Conservation (phyloP, 2,113 vertebrate genomes). For the Chloropsis hardwickii region DNA sequence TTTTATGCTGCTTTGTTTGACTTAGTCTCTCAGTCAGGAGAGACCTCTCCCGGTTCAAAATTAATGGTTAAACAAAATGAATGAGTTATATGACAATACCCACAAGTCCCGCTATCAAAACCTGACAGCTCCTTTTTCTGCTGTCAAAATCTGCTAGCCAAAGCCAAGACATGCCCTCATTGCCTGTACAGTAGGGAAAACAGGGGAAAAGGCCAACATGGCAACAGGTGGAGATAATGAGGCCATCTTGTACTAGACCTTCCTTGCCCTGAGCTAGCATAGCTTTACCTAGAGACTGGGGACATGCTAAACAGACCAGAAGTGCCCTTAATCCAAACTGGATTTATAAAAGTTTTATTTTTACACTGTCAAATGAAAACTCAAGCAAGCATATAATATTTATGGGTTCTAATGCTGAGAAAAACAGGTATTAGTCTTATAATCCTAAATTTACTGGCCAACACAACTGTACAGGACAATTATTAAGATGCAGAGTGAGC, state of each 20-base stretch:
- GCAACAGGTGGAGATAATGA: neutral
- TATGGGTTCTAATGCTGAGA: neutral
- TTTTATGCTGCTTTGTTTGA: neutral
- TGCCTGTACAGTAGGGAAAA: neutral
- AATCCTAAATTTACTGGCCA: neutral
- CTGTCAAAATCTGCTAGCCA: neutral
- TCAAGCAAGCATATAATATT: neutral
- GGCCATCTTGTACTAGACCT: neutral
- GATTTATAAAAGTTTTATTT: neutral
- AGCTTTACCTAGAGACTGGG: neutral
- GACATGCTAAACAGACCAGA: neutral
- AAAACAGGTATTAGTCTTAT: neutral
- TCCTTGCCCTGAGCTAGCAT: neutral
- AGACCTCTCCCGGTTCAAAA: neutral
- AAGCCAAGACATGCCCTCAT: neutral
- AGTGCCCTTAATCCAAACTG: neutral
- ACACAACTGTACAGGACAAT: neutral
- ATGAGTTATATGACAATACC: neutral
- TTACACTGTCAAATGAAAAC: neutral
- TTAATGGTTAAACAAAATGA: neutral
- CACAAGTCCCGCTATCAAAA: neutral
- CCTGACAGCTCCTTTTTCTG: neutral
- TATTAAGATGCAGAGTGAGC: neutral
- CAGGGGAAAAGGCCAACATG: neutral
- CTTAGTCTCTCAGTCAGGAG: neutral